phyloP scores from a whole-genome alignment of 2,797 vertebrate genomes.

The Spondyliosoma cantharus region DNA sequence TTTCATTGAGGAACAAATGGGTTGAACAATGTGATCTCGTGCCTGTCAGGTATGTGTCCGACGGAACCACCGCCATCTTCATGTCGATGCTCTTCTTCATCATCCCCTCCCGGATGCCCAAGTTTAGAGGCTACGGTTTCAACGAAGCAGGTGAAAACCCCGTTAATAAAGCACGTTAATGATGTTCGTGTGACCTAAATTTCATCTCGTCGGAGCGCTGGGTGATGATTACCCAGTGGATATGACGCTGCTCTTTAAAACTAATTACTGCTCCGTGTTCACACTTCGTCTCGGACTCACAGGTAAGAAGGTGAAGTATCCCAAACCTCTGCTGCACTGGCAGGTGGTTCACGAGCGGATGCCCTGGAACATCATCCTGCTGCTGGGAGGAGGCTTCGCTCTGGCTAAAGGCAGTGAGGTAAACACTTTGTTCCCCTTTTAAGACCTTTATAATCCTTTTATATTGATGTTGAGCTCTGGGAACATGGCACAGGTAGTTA shows the following conservation, averaged over 20 bases:
- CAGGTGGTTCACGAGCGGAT: slow-evolving; percentile 87
- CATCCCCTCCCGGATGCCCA: slow-evolving; percentile 83
- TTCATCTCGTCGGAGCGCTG: background rate
- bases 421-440: slow-evolving; percentile 29
- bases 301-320: slow-evolving; percentile 68
- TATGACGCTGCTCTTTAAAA: slow-evolving; percentile 2
- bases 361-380: slow-evolving; percentile 93
- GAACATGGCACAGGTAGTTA: no score
- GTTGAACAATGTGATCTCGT: slow-evolving; percentile 5
- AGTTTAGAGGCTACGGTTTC: slow-evolving; percentile 30
- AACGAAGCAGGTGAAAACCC: slow-evolving; percentile 57
- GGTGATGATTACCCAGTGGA: slow-evolving; percentile 7
- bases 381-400: slow-evolving; percentile 95
- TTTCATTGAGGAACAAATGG: background rate
- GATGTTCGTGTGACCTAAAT: slow-evolving; percentile 3
- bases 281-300: slow-evolving; percentile 28
- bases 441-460: background rate
- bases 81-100: slow-evolving; percentile 87
- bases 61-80: slow-evolving; percentile 90
- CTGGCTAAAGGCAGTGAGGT: slow-evolving; percentile 94
- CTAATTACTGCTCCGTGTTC: slow-evolving; percentile 28
- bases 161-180: background rate
- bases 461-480: no score
- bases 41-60: slow-evolving; percentile 81
- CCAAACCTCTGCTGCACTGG: slow-evolving; percentile 84